phyloP scores from a whole-genome alignment of 2,888 invertebrate genomes.

The Agriopis leucophaearia region DNA sequence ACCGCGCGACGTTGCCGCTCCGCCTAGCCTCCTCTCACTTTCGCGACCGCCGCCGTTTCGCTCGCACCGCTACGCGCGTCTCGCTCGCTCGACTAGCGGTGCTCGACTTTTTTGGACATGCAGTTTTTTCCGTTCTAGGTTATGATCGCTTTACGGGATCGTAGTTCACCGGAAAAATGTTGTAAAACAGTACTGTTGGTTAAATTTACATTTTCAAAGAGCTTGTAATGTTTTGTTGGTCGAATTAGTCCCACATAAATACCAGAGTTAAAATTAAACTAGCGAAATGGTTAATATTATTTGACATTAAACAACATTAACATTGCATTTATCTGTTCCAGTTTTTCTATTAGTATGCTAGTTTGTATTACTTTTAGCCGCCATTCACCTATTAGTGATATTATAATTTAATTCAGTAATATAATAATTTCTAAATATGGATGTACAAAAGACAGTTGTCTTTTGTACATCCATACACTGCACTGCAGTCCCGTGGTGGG shows the following conservation, averaged over 20 bases:
- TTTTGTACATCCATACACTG: too few relatives aligned
- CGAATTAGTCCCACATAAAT: neutral
- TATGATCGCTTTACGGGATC: conserved; percentile 73
- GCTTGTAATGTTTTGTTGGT: neutral
- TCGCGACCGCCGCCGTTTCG: conserved; percentile 71
- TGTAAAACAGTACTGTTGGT: conserved; percentile 35
- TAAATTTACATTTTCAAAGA: conserved; percentile 1
- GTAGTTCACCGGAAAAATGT: conserved; percentile 25
- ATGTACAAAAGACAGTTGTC: conserved; percentile 61
- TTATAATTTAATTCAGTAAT: neutral
- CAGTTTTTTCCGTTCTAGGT: conserved; percentile 80
- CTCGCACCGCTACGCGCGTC: conserved; percentile 59
- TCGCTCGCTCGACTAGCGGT: conserved; percentile 78
- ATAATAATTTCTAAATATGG: conserved; percentile 48
- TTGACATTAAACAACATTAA: too few relatives aligned
- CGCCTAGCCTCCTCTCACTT: conserved; percentile 84
- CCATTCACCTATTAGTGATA: neutral
- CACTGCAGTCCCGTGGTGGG: conserved; percentile 47
- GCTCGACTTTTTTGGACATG: conserved; percentile 83
- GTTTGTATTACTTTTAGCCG: neutral
- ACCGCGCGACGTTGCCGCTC: conserved; percentile 79
- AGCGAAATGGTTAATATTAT: too few relatives aligned
- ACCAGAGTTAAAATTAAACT: too few relatives aligned
- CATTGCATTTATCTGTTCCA: too few relatives aligned
- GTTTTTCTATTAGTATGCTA: too few relatives aligned